phyloP scores from a whole-genome alignment of 35 echinoderm and acorn worm genomes.

The Apostichopus parvimensis region DNA sequence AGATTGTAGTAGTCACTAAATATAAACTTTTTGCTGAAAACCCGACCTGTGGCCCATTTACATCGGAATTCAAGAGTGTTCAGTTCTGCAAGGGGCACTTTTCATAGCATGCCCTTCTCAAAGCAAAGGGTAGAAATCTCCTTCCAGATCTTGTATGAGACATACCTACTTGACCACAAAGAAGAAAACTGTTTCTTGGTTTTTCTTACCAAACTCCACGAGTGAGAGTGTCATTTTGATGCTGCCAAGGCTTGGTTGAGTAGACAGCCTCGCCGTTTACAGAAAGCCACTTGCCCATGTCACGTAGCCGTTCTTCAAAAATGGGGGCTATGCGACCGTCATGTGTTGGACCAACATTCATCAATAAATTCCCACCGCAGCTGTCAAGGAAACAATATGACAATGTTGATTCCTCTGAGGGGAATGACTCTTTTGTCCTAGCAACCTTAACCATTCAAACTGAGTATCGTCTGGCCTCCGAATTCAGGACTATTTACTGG shows the following conservation, averaged over 20 bases:
- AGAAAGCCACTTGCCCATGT: constrained; percentile 75
- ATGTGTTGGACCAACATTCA: constrained; percentile 77
- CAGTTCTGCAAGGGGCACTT: too few relatives aligned
- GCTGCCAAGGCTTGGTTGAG: constrained; percentile 57
- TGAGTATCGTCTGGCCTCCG: neutral
- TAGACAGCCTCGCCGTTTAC: constrained; percentile 82
- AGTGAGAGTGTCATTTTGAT: constrained; percentile 76
- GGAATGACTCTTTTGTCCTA: neutral
- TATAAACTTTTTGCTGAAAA: too few relatives aligned
- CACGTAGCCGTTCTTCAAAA: constrained; percentile 67
- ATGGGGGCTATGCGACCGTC: constrained; percentile 83
- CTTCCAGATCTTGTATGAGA: too few relatives aligned
- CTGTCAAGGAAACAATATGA: constrained; percentile 34
- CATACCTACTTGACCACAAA: too few relatives aligned
- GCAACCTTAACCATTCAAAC: neutral
- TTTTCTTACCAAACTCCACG: constrained; percentile 66
- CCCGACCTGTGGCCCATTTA: too few relatives aligned
- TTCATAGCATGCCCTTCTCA: too few relatives aligned
- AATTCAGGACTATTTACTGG: too few relatives aligned
- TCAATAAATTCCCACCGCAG: constrained; percentile 74
- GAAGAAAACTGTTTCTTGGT: too few relatives aligned
- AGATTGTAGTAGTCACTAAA: too few relatives aligned
- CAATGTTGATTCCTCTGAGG: neutral
- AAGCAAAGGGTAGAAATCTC: too few relatives aligned
- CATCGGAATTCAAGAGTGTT: too few relatives aligned